Conservation (phyloP, 2,797 vertebrate species). For the Carcharodon carcharias region DNA sequence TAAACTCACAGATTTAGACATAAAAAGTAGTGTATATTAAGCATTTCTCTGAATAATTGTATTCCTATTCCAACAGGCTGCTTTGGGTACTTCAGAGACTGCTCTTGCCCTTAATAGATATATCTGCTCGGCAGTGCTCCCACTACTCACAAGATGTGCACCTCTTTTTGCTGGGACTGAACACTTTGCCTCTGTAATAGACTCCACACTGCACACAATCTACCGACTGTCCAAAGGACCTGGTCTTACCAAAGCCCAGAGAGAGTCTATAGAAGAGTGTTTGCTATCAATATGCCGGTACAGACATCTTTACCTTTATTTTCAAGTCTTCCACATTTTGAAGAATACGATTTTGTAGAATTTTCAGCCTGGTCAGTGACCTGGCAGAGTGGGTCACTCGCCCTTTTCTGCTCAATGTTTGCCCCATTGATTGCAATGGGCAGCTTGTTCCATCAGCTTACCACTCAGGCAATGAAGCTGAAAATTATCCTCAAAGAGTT, state of each 20-base stretch:
- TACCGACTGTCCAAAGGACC: constrained; percentile 93
- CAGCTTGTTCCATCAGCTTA: background rate
- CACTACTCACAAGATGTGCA: constrained; percentile 86
- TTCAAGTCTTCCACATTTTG: background rate
- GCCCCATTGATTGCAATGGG: background rate
- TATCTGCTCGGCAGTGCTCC: constrained; percentile 86
- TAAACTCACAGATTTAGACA: background rate
- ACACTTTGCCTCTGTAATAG: constrained; percentile 79
- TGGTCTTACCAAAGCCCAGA: constrained; percentile 92
- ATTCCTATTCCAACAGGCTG: constrained; percentile 61
- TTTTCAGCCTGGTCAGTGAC: too few relatives aligned
- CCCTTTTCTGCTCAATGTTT: background rate
- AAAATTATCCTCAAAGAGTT: background rate
- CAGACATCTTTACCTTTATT: background rate
- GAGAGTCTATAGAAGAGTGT: constrained; percentile 95
- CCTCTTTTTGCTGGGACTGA: constrained; percentile 90
- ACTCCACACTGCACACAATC: constrained; percentile 91
- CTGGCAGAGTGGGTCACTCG: background rate
- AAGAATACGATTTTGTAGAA: background rate
- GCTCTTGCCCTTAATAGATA: constrained; percentile 92
- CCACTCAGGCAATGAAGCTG: background rate
- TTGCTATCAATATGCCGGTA: constrained; percentile 91
- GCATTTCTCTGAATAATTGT: constrained; percentile 19
- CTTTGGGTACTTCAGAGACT: constrained; percentile 85
- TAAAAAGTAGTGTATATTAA: rapidly evolving